phyloP scores from a whole-genome alignment of 2,797 vertebrate species.

The Amphiprion clarkii region DNA sequence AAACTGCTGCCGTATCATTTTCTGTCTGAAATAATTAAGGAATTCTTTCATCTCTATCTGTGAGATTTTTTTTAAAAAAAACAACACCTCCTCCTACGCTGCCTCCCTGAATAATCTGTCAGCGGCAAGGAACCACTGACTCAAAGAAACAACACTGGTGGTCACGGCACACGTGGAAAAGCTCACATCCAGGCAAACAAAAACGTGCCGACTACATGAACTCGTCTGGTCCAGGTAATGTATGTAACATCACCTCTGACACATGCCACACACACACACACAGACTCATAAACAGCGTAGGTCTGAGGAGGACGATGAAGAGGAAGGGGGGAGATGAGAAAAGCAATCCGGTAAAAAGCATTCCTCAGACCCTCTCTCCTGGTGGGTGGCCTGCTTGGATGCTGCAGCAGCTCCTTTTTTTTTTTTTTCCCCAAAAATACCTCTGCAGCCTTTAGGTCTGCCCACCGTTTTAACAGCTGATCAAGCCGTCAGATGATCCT shows the following conservation, averaged over 20 bases:
- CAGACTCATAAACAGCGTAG: slow-evolving; percentile 42
- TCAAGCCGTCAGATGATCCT: slow-evolving; percentile 8
- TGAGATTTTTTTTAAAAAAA: neutral
- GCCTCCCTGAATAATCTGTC: slow-evolving; percentile 19
- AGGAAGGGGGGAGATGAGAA: slow-evolving; percentile 21
- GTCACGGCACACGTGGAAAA: slow-evolving; percentile 43
- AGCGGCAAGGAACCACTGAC: neutral
- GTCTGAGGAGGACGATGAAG: slow-evolving; percentile 18
- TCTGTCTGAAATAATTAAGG: neutral
- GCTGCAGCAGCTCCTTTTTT: slow-evolving; percentile 20
- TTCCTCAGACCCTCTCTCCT: slow-evolving; percentile 75
- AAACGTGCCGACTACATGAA: slow-evolving; percentile 10
- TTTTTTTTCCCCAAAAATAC: neutral
- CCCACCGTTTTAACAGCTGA: neutral
- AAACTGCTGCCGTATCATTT: neutral
- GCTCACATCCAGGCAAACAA: slow-evolving; percentile 34
- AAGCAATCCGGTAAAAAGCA: slow-evolving; percentile 82
- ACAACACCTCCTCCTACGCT: neutral
- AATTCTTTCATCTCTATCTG: neutral
- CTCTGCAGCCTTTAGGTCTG: slow-evolving; percentile 45
- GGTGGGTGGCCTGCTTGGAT: slow-evolving; percentile 79
- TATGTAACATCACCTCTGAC: slow-evolving; percentile 41
- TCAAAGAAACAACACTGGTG: slow-evolving; percentile 41
- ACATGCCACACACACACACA: slow-evolving; percentile 23
- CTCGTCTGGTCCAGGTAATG: slow-evolving; percentile 34